These are phyloP conservation scores for Globicephala melas DNA, from an alignment of 2,113 vertebrate genomes.

Conservation along the genomic window DNA sequence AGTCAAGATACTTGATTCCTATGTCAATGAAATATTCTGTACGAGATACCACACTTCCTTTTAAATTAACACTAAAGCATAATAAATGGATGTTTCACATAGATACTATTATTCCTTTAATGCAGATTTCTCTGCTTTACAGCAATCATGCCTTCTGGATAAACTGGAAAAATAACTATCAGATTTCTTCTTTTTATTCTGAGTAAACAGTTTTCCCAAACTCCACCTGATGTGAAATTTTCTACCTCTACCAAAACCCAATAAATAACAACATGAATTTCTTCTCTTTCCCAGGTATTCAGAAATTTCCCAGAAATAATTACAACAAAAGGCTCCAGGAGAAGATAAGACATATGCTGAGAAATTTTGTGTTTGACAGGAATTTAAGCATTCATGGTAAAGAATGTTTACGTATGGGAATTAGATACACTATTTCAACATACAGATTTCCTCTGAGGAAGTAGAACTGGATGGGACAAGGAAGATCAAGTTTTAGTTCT, in stretches of 20 bases:
- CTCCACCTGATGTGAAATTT: neutral
- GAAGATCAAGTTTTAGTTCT: neutral
- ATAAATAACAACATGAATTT: neutral
- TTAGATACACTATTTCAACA: neutral
- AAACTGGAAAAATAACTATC: neutral
- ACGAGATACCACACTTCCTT: neutral
- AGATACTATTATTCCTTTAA: neutral
- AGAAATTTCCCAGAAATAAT: neutral
- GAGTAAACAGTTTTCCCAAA: neutral
- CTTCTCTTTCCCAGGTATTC: neutral
- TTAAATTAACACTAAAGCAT: neutral
- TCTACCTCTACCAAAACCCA: neutral
- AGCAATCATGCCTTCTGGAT: neutral
- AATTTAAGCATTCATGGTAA: neutral
- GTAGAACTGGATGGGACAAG: neutral
- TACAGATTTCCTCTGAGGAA: neutral
- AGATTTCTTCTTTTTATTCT: neutral
- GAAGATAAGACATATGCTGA: neutral
- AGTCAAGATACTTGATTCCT: neutral
- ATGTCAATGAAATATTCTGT: neutral
- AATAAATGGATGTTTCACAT: neutral
- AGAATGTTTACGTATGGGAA: neutral
- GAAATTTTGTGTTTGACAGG: neutral
- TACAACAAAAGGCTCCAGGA: neutral
- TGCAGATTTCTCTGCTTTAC: neutral